These are phyloP conservation scores for Lasioglossum vierecki DNA, from an alignment of 2,888 invertebrate genomes.

Conservation along the genomic window DNA sequence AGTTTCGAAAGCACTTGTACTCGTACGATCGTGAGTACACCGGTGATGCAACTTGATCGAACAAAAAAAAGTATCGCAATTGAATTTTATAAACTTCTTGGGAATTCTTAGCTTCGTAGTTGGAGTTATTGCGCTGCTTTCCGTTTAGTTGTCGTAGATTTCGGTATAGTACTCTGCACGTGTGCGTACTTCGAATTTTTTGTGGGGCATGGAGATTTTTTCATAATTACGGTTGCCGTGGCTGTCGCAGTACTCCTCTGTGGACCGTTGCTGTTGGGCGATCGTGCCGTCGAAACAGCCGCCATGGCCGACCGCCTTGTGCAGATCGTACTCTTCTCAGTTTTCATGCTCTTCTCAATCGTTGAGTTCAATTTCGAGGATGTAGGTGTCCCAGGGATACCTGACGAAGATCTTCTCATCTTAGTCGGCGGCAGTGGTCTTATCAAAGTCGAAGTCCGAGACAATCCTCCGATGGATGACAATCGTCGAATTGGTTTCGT, in stretches of 20 bases:
- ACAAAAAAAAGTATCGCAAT: neutral
- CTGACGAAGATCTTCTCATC: conserved; percentile 44
- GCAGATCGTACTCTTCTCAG: neutral
- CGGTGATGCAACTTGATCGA: conserved; percentile 46
- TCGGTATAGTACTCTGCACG: conserved; percentile 71
- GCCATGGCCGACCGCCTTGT: conserved; percentile 36
- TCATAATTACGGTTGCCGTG: neutral
- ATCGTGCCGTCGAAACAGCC: neutral
- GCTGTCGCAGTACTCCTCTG: neutral
- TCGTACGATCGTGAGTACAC: conserved; percentile 20
- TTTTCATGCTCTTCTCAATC: neutral
- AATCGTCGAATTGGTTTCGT: conserved; percentile 60
- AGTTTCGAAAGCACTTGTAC: conserved; percentile 40
- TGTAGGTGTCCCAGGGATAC: conserved; percentile 63
- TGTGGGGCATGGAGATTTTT: conserved; percentile 17
- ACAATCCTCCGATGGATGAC: conserved; percentile 51
- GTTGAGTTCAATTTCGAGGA: conserved; percentile 55
- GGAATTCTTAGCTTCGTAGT: neutral
- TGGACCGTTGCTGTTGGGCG: too few relatives aligned
- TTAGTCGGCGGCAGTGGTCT: conserved; percentile 49
- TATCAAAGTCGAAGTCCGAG: conserved; percentile 43
- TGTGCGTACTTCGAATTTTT: conserved; percentile 70
- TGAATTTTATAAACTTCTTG: too few relatives aligned
- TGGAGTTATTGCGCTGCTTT: neutral
- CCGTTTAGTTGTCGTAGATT: conserved; percentile 5